These are phyloP conservation scores for Simalia tracyae DNA, from an alignment of 2,797 vertebrate genomes.

Conservation along the genomic window DNA sequence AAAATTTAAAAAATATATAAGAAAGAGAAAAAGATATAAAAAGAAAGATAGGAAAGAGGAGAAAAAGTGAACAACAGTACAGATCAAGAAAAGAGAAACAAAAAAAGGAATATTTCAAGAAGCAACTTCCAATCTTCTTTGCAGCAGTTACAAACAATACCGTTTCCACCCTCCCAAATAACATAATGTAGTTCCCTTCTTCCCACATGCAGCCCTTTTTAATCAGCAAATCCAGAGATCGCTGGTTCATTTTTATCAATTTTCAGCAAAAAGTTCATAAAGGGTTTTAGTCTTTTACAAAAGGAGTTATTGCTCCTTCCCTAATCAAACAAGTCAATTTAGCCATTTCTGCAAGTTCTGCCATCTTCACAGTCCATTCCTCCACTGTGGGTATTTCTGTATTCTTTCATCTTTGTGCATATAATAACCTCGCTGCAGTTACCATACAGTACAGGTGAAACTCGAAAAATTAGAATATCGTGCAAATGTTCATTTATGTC, in stretches of 20 bases:
- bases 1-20: neutral
- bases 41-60: neutral
- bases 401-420: too few relatives aligned
- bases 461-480: too few relatives aligned
- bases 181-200: neutral
- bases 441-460: too few relatives aligned
- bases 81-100: neutral
- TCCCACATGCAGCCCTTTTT: neutral
- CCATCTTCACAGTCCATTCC: neutral
- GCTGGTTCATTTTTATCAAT: neutral
- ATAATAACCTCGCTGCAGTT: too few relatives aligned
- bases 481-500: too few relatives aligned
- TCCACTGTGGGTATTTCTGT: too few relatives aligned
- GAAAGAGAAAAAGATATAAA: neutral
- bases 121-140: neutral
- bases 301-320: neutral
- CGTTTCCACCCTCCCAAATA: neutral
- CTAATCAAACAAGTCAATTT: neutral
- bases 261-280: neutral
- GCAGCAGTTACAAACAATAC: neutral
- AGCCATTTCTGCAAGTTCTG: neutral
- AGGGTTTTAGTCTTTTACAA: neutral
- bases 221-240: neutral
- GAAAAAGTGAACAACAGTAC: neutral
- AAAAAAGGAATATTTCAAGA: neutral